These are phyloP conservation scores for Caenorhabditis drosophilae DNA, from an alignment of 2,888 invertebrate species.

Conservation along the genomic window DNA sequence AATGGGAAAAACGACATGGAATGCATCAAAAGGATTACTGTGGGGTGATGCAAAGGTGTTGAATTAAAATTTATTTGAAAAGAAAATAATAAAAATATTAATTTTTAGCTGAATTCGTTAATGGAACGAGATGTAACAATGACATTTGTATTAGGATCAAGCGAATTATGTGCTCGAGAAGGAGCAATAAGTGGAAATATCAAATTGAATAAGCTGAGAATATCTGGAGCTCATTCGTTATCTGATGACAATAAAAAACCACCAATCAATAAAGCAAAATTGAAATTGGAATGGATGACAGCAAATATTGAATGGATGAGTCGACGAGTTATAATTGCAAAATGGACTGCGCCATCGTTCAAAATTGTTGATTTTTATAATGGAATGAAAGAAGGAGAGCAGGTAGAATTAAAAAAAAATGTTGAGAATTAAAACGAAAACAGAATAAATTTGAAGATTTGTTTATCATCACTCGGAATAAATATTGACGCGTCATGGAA, in stretches of 20 bases:
- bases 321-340: constrained; percentile 87
- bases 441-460: constrained; percentile 10
- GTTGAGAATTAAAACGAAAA: too few relatives aligned
- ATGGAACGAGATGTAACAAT: constrained; percentile 51
- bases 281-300: constrained; percentile 51
- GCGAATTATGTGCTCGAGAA: constrained; percentile 90
- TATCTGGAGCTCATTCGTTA: constrained; percentile 26
- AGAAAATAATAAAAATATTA: neutral
- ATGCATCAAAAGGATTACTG: constrained; percentile 53
- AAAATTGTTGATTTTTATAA: constrained; percentile 18
- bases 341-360: constrained; percentile 27
- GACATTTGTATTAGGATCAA: constrained; percentile 72
- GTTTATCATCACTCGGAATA: constrained; percentile 27
- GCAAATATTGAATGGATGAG: constrained; percentile 96
- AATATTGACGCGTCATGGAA: constrained; percentile 79
- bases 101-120: constrained; percentile 49
- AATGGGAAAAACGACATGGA: constrained; percentile 91
- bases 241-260: constrained; percentile 38
- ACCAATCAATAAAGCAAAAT: constrained; percentile 51
- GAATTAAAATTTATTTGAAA: neutral
- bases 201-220: constrained; percentile 68
- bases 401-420: too few relatives aligned
- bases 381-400: constrained; percentile 15
- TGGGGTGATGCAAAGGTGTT: constrained; percentile 49
- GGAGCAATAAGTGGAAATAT: constrained; percentile 97